Percentiles rank a stretch among this genome's conserved stretches.
Evolutionary conservation across 2,797 vertebrate genomes (phyloP).

Genomic region (Sebastes oblongus): DNA sequence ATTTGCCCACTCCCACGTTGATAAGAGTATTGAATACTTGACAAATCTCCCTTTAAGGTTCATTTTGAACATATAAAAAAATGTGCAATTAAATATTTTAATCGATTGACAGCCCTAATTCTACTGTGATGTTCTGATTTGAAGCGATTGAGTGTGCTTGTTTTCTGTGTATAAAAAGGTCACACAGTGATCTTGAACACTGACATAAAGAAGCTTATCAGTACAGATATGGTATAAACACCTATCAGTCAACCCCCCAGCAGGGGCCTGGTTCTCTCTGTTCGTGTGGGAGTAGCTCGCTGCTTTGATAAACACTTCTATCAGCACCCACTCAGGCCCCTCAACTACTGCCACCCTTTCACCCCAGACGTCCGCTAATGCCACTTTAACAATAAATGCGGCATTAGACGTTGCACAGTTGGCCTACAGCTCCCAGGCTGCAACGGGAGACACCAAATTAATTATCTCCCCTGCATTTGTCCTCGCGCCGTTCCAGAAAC

Average conservation of each 20-base stretch:
- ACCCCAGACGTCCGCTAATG: constrained; percentile 42
- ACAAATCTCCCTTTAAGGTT: too few species aligned
- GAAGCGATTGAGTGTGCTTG: background rate
- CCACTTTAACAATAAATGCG: constrained; percentile 63
- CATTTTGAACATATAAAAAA: too few species aligned
- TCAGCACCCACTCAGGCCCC: constrained; percentile 59
- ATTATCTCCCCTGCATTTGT: constrained; percentile 79
- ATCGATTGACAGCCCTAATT: background rate
- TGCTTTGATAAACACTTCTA: constrained; percentile 60
- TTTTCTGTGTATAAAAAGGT: constrained; percentile 3
- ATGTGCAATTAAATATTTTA: too few species aligned
- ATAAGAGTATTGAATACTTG: too few species aligned
- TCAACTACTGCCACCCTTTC: constrained; percentile 53
- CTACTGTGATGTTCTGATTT: background rate
- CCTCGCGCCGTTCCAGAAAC: constrained; percentile 72
- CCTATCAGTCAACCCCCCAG: background rate
- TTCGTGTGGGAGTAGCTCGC: constrained; percentile 50
- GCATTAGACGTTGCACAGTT: constrained; percentile 62
- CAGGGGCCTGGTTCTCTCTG: constrained; percentile 24
- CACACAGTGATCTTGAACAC: constrained; percentile 2
- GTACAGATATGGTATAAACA: constrained; percentile 12
- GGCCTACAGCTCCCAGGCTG: constrained; percentile 65
- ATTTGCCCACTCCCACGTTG: too few species aligned
- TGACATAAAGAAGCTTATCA: constrained; percentile 23
- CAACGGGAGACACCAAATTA: constrained; percentile 78